Conservation (phyloP, 2,797 vertebrate species). For the Merluccius polli region DNA sequence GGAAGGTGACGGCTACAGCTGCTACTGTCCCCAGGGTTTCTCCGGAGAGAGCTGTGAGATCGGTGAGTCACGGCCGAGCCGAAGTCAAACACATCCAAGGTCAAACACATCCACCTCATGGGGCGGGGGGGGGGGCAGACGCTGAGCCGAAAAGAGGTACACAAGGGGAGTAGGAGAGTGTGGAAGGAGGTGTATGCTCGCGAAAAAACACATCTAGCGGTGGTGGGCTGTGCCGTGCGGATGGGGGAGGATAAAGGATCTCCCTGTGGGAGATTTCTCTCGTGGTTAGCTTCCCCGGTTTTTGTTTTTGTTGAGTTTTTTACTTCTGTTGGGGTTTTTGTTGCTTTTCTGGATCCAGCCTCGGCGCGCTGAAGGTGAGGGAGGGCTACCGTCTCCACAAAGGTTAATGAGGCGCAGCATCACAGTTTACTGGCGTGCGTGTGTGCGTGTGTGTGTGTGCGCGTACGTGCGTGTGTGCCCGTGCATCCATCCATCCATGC, state of each 20-base stretch:
- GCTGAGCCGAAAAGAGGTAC: constrained; percentile 22
- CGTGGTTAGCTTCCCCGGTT: not conserved
- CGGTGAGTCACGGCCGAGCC: constrained; percentile 73
- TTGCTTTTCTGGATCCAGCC: not conserved
- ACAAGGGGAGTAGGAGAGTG: not conserved
- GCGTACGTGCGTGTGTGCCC: constrained; percentile 11
- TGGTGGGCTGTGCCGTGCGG: not conserved
- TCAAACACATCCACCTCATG: constrained; percentile 19
- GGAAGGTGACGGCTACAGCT: constrained; percentile 83
- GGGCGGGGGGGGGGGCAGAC: constrained; percentile 26
- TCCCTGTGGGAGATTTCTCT: constrained; percentile 7
- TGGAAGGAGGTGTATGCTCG: constrained; percentile 30
- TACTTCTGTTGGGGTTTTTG: not conserved
- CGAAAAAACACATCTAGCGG: constrained; percentile 32
- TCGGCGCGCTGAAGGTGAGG: no score
- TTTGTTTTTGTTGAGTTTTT: not conserved
- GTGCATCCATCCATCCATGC: constrained; percentile 6
- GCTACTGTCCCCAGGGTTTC: constrained; percentile 87
- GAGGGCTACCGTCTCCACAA: no score
- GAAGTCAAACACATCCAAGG: constrained; percentile 16
- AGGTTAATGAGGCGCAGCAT: not conserved
- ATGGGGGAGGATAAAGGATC: not conserved
- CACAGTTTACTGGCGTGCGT: not conserved
- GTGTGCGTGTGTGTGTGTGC: not conserved
- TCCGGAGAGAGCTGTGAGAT: constrained; percentile 96